Percentiles rank a stretch among this genome's conserved stretches.
phyloP scores from a whole-genome alignment of 2,113 vertebrate genomes.

The Malaclemys terrapin region DNA sequence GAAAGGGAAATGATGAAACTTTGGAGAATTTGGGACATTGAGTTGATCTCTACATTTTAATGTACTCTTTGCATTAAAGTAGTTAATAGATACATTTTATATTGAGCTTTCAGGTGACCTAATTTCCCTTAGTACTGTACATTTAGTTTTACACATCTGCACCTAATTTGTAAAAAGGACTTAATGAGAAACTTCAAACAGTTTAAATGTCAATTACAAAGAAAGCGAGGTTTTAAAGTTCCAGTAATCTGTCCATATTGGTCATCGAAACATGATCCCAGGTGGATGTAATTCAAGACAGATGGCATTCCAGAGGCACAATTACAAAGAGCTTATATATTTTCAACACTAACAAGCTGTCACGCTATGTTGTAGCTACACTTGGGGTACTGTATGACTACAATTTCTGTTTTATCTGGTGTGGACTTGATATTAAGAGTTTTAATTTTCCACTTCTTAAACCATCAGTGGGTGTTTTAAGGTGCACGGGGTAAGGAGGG shows the following conservation, averaged over 20 bases:
- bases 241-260: conserved; percentile 87
- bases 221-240: conserved; percentile 88
- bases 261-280: conserved; percentile 90
- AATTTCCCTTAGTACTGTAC: conserved; percentile 81
- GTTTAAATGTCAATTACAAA: conserved; percentile 92
- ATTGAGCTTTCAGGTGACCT: conserved; percentile 80
- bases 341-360: conserved; percentile 86
- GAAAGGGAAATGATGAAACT: conserved; percentile 63
- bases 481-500: rapidly evolving
- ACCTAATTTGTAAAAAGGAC: conserved; percentile 86
- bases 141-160: conserved; percentile 85
- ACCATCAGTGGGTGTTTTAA: background rate
- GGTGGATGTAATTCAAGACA: conserved; percentile 92
- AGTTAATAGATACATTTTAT: conserved; percentile 77
- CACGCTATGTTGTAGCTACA: conserved; percentile 72
- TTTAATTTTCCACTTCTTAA: conserved; percentile 34
- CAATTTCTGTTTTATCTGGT: conserved; percentile 65
- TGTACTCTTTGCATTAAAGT: conserved; percentile 69
- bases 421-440: background rate
- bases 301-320: conserved; percentile 92
- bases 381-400: conserved; percentile 67
- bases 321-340: conserved; percentile 88
- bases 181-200: conserved; percentile 94
- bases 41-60: conserved; percentile 62
- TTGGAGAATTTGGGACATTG: conserved; percentile 50